Percentiles rank a stretch among this genome's conserved stretches.
These are phyloP conservation scores for Ophioderma brevispina DNA, from an alignment of 35 echinoderm and acorn worm genomes.

Conservation along the genomic window DNA sequence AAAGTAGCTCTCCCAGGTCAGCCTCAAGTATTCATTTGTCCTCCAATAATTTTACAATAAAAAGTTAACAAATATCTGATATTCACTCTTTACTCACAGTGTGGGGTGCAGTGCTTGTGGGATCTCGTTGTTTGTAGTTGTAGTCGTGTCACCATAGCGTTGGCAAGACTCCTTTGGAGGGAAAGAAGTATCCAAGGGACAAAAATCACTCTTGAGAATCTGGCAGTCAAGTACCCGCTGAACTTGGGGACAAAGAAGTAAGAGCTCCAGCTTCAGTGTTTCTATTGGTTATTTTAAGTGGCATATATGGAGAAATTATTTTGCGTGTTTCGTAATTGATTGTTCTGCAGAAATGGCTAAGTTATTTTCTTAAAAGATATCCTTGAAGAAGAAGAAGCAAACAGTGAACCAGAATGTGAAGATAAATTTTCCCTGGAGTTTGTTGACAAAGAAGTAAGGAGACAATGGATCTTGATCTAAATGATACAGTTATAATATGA, in stretches of 20 bases:
- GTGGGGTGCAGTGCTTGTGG: slow-evolving; percentile 68
- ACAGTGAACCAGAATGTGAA: neutral
- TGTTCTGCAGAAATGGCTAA: neutral
- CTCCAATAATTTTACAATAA: too few species aligned
- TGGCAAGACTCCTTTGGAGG: slow-evolving; percentile 39
- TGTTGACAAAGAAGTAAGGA: neutral
- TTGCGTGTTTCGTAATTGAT: neutral
- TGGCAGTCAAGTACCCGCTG: slow-evolving; percentile 63
- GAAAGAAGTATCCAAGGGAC: slow-evolving; percentile 57
- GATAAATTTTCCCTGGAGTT: neutral
- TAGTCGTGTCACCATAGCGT: slow-evolving; percentile 62
- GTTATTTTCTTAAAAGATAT: neutral
- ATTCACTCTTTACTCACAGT: slow-evolving; percentile 32
- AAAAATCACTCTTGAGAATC: slow-evolving; percentile 66
- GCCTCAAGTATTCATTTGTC: too few species aligned
- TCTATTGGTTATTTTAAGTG: too few species aligned
- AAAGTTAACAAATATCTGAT: too few species aligned
- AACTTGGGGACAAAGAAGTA: slow-evolving; percentile 89
- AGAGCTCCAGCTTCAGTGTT: neutral
- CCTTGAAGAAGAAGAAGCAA: neutral
- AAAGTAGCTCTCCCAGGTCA: too few species aligned
- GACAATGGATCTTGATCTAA: neutral
- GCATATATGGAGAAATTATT: too few species aligned
- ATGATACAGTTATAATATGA: neutral
- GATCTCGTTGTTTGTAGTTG: too few species aligned